Evolutionary conservation across 2,888 invertebrate genomes (phyloP).

Genomic region (Sphaerophoria taeniata): DNA sequence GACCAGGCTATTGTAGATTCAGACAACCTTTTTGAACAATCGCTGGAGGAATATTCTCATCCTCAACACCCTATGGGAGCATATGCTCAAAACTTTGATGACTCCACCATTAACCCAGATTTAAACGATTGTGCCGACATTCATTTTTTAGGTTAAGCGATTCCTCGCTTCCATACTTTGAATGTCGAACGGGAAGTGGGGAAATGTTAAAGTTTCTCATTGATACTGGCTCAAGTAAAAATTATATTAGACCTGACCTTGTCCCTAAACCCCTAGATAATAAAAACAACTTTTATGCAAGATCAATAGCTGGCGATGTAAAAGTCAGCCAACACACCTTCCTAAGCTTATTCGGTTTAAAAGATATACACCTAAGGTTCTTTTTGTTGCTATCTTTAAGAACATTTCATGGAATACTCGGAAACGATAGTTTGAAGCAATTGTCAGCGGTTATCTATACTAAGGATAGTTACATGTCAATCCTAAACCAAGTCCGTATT

Average conservation of each 20-base stretch:
- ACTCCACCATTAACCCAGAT: no score
- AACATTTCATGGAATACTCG: not conserved
- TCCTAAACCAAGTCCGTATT: not conserved
- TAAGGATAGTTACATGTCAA: not conserved
- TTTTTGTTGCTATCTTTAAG: not conserved
- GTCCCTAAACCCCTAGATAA: not conserved
- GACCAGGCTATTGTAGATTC: no score
- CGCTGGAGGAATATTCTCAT: not conserved
- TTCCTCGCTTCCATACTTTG: not conserved
- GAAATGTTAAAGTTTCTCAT: not conserved
- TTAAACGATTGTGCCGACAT: not conserved
- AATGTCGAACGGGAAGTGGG: not conserved
- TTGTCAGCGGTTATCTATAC: slow-evolving; percentile 1
- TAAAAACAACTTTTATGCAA: slow-evolving; percentile 2
- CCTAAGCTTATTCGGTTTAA: not conserved
- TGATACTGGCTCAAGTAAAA: not conserved
- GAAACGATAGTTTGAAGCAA: not conserved
- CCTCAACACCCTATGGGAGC: not conserved
- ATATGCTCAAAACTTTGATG: not conserved
- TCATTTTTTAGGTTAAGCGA: no score
- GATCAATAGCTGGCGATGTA: not conserved
- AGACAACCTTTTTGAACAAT: no score
- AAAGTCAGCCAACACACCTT: not conserved
- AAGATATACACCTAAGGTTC: not conserved
- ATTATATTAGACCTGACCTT: not conserved